Evolutionary conservation across 2,888 invertebrate genomes (phyloP), one percentile per base, ranked within the genome.

Genomic region (Desoria tigrina): DNA sequence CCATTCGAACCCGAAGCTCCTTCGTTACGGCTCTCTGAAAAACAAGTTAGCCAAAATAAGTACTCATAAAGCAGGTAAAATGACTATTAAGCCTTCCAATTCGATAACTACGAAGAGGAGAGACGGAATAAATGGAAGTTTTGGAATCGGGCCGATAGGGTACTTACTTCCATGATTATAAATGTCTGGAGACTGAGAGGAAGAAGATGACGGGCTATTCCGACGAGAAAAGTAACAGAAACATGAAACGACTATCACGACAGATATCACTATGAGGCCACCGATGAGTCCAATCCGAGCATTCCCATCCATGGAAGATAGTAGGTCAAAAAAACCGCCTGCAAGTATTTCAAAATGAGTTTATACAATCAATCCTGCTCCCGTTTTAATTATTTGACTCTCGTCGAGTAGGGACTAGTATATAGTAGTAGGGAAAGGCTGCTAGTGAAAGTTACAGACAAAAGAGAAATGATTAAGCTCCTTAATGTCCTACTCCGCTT

Each of bases 81-180:
- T 51, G 11, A 23, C 51, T 7, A 14, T 51, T 51, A n/a, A 7
- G 21, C 3, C 23, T 51, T 51, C 16, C 51, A 27, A 11, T 45
- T 45, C 45, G 16, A 45, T 51, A 23, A 18, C 4, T 26, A 51
- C 6, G 23, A 51, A 51, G 24, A 21, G 23, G 32, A 32, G 32
- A 32, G 32, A 32, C 6, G 11, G 32, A 32, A 32, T 32, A 32
- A 32, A 32, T 11, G 32, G 32, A 11, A 9, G 23, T 49, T 23
- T 32, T 11, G n/a, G n/a, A 32, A 32, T 32, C 32, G 32, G 32
- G n/a, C n/a, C n/a, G n/a, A n/a, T n/a, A 27, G 9, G 21, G n/a
- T n/a, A 65, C 75, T 75, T 73, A 75, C 75, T 75, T 69, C 74
- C 72, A 71, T 75, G 75, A 69, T 75, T 74, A 71, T 72, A 72